Conservation (phyloP, 2,113 vertebrate genomes). For the Saccopteryx leptura region DNA sequence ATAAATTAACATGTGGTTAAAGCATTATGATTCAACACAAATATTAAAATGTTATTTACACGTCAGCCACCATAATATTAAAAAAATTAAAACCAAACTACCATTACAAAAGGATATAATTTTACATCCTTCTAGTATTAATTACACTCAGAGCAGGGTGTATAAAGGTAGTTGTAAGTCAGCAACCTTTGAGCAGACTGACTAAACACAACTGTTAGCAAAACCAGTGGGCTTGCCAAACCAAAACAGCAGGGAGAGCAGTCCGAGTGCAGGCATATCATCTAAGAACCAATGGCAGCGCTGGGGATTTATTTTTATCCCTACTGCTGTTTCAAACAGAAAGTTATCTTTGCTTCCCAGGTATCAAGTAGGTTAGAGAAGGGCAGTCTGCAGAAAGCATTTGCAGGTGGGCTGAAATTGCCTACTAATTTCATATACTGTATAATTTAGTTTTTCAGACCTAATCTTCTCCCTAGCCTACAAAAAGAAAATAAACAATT, state of each 20-base stretch:
- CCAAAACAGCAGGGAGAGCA: conserved; percentile 39
- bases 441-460: conserved; percentile 76
- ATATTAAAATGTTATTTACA: conserved; percentile 64
- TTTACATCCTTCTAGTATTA: conserved; percentile 67
- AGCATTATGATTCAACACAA: conserved; percentile 30
- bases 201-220: conserved; percentile 68
- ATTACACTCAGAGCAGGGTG: conserved; percentile 13
- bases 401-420: conserved; percentile 67
- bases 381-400: conserved; percentile 48
- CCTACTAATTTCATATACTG: conserved; percentile 77
- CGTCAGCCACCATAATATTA: conserved; percentile 2
- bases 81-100: conserved; percentile 57
- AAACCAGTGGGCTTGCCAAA: conserved; percentile 56
- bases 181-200: conserved; percentile 61
- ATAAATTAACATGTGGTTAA: conserved; percentile 48
- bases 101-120: conserved; percentile 41
- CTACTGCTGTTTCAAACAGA: conserved; percentile 66
- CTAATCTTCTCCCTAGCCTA: neutral
- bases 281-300: conserved; percentile 34
- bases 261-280: conserved; percentile 55
- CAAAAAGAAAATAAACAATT: conserved; percentile 70
- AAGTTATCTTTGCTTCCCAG: conserved; percentile 77
- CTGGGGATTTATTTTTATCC: conserved; percentile 78
- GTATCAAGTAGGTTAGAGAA: conserved; percentile 56
- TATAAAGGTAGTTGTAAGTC: conserved; percentile 60